Evolutionary conservation across 2,888 invertebrate species (phyloP).

Genomic region (Ditula angustiorana): DNA sequence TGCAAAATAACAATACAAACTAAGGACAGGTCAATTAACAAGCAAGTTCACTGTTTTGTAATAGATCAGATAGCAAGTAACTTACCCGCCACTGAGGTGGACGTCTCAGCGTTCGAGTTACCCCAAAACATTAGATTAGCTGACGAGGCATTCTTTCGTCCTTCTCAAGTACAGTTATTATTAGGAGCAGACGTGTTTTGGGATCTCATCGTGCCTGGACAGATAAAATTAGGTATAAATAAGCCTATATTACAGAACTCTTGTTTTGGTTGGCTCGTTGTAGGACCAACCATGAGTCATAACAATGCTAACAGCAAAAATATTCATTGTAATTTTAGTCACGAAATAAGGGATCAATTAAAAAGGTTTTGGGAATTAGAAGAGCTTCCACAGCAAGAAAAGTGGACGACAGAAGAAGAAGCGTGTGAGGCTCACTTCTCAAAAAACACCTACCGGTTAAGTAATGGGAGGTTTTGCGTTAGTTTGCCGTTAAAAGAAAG

Average conservation of each 20-base stretch:
- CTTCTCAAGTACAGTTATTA: background rate
- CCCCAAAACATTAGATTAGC: background rate
- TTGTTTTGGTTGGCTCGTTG: background rate
- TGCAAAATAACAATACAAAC: no score
- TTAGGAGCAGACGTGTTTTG: background rate
- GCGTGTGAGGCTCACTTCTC: constrained; percentile 18
- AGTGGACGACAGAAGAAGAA: constrained; percentile 17
- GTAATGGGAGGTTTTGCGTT: background rate
- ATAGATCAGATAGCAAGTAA: no score
- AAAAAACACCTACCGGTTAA: background rate
- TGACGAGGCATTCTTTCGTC: background rate
- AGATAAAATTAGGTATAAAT: background rate
- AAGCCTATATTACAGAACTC: background rate
- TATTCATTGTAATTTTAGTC: no score
- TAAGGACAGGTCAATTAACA: no score
- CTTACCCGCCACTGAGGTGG: no score
- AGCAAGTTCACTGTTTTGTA: no score
- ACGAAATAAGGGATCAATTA: no score
- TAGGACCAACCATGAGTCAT: background rate
- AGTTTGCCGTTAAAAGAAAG: background rate
- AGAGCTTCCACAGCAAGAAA: background rate
- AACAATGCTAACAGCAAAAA: no score
- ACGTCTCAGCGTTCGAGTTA: no score
- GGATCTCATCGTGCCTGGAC: background rate
- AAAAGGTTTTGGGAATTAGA: background rate